These are phyloP conservation scores for Congeria kusceri DNA, from an alignment of 2,888 invertebrate genomes.

Conservation along the genomic window DNA sequence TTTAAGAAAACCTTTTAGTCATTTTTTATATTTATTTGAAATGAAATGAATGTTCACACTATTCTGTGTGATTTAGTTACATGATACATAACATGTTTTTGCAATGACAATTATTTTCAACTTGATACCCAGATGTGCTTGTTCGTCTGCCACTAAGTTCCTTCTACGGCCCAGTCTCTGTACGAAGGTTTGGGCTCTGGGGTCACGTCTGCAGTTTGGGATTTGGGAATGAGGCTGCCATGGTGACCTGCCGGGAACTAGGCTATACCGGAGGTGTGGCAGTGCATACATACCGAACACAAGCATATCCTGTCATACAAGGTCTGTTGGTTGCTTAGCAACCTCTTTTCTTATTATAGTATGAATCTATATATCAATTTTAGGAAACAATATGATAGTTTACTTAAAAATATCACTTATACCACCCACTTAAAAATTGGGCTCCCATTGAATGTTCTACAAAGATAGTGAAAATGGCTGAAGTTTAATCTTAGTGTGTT, in stretches of 20 bases:
- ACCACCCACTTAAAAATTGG: no score
- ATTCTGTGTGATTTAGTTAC: background rate
- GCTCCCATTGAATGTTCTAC: no score
- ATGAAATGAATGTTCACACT: no score
- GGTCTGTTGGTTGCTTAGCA: slow-evolving; percentile 43
- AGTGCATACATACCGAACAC: slow-evolving; percentile 38
- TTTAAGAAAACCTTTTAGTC: no score
- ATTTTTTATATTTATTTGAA: no score
- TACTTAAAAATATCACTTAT: no score
- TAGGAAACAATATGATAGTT: no score
- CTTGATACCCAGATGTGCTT: slow-evolving; percentile 29
- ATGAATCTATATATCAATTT: no score
- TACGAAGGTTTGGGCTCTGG: slow-evolving; percentile 58
- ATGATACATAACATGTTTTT: background rate
- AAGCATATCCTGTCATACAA: slow-evolving; percentile 58
- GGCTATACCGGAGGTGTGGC: slow-evolving; percentile 62
- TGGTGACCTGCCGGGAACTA: slow-evolving; percentile 64
- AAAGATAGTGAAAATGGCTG: no score
- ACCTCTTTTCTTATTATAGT: no score
- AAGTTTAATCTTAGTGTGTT: no score
- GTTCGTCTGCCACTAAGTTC: slow-evolving; percentile 45
- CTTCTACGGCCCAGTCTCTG: slow-evolving; percentile 63
- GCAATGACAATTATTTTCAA: background rate
- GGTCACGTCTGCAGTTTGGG: slow-evolving; percentile 61
- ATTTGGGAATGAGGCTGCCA: slow-evolving; percentile 67